A percentile compares a stretch with the other conserved stretches of the same genome.
phyloP scores from a whole-genome alignment of 2,797 vertebrate species.

The Spinus pinus region DNA sequence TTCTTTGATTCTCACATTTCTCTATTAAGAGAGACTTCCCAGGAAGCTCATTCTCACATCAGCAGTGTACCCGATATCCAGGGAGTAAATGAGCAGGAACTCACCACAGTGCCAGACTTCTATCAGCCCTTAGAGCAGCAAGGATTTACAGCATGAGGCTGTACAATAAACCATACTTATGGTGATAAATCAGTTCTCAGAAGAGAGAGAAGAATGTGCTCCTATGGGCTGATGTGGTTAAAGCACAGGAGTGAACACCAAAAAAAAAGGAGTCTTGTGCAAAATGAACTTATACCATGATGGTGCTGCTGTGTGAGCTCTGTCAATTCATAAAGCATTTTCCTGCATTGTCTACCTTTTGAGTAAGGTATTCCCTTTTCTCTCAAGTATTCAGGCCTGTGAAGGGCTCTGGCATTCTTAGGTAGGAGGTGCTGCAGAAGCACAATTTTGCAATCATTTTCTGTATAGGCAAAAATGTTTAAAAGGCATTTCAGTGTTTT shows the following conservation, averaged over 20 bases:
- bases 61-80: constrained; percentile 14
- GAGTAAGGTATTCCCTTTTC: background rate
- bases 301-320: background rate
- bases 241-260: background rate
- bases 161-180: constrained; percentile 20
- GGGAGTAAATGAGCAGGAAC: constrained; percentile 54
- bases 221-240: background rate
- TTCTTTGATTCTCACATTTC: constrained; percentile 63
- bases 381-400: background rate
- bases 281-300: background rate
- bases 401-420: background rate
- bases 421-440: background rate
- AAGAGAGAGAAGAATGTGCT: background rate
- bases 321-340: background rate
- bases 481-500: background rate
- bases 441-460: background rate
- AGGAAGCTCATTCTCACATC: constrained; percentile 67
- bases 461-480: background rate
- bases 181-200: constrained; percentile 37
- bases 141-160: constrained; percentile 40
- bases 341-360: background rate
- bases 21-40: constrained; percentile 44
- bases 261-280: background rate
- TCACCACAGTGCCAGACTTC: constrained; percentile 30
- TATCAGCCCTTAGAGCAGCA: constrained; percentile 32